These are phyloP conservation scores for Sylvia atricapilla DNA, from an alignment of 2,113 vertebrate species.

Conservation along the genomic window DNA sequence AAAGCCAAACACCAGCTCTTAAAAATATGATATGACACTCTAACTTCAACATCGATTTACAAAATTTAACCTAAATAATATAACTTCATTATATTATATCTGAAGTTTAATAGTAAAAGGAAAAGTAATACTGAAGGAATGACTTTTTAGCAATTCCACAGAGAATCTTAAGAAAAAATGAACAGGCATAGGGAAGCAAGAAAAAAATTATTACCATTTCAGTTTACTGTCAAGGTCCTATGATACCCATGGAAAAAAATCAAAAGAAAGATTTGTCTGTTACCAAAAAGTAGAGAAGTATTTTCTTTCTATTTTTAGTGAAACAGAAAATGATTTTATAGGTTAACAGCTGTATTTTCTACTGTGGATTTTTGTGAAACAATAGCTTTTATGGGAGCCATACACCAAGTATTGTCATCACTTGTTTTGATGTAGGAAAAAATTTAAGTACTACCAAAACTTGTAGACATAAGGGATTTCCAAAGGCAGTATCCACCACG, in stretches of 20 bases:
- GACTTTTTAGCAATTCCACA: not conserved
- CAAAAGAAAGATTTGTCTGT: not conserved
- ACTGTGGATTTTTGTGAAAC: not conserved
- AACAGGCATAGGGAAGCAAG: accelerated
- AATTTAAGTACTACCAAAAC: not conserved
- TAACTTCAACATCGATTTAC: not conserved
- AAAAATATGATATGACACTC: not conserved
- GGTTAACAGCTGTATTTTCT: accelerated
- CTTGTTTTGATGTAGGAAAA: not conserved
- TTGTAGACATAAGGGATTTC: not conserved
- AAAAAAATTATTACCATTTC: not conserved
- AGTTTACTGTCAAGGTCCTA: not conserved
- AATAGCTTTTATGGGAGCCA: not conserved
- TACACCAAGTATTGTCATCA: too few species aligned
- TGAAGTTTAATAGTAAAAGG: not conserved
- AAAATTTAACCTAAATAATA: not conserved
- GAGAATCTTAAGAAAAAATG: not conserved
- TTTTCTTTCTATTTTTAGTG: not conserved
- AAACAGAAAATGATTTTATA: not conserved
- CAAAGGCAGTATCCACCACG: not conserved
- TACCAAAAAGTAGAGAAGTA: not conserved
- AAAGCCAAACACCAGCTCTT: not conserved
- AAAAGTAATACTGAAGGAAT: not conserved
- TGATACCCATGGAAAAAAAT: not conserved
- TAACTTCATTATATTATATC: not conserved